A percentile compares a stretch with the other conserved stretches of the same genome.
Conservation (phyloP, 2,113 vertebrate genomes). For the Carassius carassius region DNA sequence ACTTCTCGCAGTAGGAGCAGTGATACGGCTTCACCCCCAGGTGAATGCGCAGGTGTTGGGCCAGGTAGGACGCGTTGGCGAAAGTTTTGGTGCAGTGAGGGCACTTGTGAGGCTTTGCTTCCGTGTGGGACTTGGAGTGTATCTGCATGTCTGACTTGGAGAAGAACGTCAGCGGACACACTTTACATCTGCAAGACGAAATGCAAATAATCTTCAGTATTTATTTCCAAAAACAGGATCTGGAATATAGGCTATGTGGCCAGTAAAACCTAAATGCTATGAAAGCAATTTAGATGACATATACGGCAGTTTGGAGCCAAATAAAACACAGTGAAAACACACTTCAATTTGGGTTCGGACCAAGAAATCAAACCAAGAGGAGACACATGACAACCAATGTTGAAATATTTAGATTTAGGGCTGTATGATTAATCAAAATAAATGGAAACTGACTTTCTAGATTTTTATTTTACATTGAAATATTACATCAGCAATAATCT, state of each 20-base stretch:
- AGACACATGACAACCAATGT: not conserved
- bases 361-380: no score
- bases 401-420: not conserved
- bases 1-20: slow-evolving; percentile 97
- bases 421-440: not conserved
- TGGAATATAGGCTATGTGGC: not conserved
- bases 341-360: not conserved
- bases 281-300: not conserved
- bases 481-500: no score
- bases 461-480: no score
- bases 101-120: slow-evolving; percentile 98
- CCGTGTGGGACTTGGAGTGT: slow-evolving; percentile 97
- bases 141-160: slow-evolving; percentile 99
- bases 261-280: not conserved
- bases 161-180: slow-evolving; percentile 97
- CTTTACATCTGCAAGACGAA: slow-evolving; percentile 84
- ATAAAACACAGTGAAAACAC: not conserved
- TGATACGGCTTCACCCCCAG: slow-evolving; percentile 96
- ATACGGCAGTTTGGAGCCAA: not conserved
- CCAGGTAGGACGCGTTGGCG: slow-evolving; percentile 92
- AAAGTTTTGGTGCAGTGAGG: slow-evolving; percentile 98
- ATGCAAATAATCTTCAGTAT: not conserved
- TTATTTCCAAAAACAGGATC: not conserved
- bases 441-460: not conserved
- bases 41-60: slow-evolving; percentile 98